Evolutionary conservation across 1,140 invertebrate genomes (phyloP).

Genomic region (Nomia melanderi): DNA sequence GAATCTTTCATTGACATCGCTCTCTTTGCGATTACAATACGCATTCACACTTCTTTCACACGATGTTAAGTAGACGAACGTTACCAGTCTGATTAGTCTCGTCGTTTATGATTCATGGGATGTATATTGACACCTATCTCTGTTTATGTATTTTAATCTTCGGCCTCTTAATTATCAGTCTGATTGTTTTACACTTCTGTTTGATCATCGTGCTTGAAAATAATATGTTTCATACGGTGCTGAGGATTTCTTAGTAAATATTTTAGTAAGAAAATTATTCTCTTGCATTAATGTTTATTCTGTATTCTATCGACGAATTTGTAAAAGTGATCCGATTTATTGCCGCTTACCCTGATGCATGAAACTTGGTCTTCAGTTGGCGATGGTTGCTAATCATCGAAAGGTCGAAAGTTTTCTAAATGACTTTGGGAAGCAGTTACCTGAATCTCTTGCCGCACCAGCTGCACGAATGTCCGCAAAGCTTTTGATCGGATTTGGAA

Average conservation of each 20-base stretch:
- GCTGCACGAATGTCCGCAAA: conserved; percentile 18
- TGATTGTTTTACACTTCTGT: no score
- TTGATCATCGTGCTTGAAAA: no score
- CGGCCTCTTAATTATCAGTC: no score
- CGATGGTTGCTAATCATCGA: neutral
- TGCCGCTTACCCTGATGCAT: no score
- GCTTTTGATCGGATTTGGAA: conserved; percentile 45
- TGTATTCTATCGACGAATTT: no score
- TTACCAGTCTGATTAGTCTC: neutral
- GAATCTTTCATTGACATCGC: conserved; percentile 6
- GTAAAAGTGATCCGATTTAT: no score
- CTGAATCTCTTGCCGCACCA: conserved; percentile 2
- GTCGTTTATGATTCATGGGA: neutral
- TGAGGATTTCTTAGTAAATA: no score
- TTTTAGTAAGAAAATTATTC: no score
- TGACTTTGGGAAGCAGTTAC: conserved; percentile 17
- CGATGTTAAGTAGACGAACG: neutral
- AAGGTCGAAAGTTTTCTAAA: conserved; percentile 25
- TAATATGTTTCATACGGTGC: no score
- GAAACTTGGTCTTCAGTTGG: neutral
- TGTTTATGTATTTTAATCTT: no score
- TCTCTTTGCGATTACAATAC: neutral
- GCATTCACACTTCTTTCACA: neutral
- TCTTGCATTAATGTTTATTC: no score
- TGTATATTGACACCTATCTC: neutral